These are phyloP conservation scores for Quadroppia sp. DNA, from an alignment of 2,888 invertebrate genomes.

Conservation along the genomic window DNA sequence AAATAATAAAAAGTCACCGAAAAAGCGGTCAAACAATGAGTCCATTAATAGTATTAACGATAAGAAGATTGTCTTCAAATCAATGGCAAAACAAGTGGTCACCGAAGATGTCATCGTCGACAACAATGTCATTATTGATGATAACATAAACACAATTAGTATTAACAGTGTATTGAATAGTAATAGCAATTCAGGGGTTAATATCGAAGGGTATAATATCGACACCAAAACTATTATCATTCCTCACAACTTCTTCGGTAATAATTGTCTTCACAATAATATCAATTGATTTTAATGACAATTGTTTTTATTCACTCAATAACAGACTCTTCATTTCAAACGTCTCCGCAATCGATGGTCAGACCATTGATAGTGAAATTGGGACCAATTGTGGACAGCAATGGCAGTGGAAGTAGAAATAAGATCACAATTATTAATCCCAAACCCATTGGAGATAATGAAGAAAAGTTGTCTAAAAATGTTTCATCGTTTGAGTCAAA, in stretches of 20 bases:
- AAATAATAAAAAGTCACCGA: neutral
- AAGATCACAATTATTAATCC: slow-evolving; percentile 23
- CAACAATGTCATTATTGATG: neutral
- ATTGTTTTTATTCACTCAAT: neutral
- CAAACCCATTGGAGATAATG: neutral
- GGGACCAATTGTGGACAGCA: neutral
- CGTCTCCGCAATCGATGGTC: neutral
- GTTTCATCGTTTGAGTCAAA: neutral
- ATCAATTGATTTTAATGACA: neutral
- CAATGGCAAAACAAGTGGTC: neutral
- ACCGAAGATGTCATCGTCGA: neutral
- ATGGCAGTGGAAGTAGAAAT: neutral
- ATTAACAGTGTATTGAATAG: neutral
- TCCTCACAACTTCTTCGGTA: slow-evolving; percentile 32
- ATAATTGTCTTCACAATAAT: neutral
- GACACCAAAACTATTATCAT: slow-evolving; percentile 29
- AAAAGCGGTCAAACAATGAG: neutral
- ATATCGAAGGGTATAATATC: neutral
- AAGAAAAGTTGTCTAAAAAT: neutral
- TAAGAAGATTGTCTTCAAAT: neutral
- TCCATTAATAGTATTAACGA: neutral
- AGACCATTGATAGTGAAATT: slow-evolving; percentile 24
- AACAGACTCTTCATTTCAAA: slow-evolving; percentile 11
- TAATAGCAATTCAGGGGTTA: neutral
- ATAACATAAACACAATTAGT: neutral